Percentiles rank a stretch among this genome's conserved stretches.
Conservation (phyloP, 2,113 vertebrate species). For the Microcebus murinus region DNA sequence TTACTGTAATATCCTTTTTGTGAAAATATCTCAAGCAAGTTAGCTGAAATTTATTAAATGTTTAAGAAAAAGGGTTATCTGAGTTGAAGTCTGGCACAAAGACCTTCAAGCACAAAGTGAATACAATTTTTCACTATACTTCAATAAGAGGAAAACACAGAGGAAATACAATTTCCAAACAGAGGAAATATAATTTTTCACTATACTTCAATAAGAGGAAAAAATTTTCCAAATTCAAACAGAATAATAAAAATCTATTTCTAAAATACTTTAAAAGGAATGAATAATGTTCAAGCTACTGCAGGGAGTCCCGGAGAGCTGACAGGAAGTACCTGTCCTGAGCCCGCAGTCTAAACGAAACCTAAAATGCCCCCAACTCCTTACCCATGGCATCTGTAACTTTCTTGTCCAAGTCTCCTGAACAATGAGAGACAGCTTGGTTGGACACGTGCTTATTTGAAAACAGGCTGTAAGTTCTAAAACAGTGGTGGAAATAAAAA, state of each 20-base stretch:
- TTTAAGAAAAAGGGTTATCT: not conserved
- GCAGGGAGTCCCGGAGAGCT: not conserved
- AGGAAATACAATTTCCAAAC: too few species aligned
- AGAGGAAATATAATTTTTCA: not conserved
- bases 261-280: not conserved
- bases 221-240: not conserved
- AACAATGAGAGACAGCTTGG: not conserved
- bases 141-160: not conserved
- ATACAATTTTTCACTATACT: not conserved
- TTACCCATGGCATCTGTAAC: not conserved
- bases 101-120: not conserved
- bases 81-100: not conserved
- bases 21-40: not conserved
- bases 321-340: accelerated
- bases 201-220: not conserved
- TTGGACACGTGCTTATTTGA: not conserved
- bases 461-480: not conserved
- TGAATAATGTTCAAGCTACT: not conserved
- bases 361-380: accelerated
- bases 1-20: not conserved
- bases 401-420: slow-evolving; percentile 24
- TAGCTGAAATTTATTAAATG: not conserved
- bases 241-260: not conserved
- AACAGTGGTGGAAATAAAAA: slow-evolving; percentile 51
- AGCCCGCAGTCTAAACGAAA: not conserved